Evolutionary conservation across 2,797 vertebrate genomes (phyloP), one percentile per base, ranked within the genome.

Genomic region (Myotis vivesi): DNA sequence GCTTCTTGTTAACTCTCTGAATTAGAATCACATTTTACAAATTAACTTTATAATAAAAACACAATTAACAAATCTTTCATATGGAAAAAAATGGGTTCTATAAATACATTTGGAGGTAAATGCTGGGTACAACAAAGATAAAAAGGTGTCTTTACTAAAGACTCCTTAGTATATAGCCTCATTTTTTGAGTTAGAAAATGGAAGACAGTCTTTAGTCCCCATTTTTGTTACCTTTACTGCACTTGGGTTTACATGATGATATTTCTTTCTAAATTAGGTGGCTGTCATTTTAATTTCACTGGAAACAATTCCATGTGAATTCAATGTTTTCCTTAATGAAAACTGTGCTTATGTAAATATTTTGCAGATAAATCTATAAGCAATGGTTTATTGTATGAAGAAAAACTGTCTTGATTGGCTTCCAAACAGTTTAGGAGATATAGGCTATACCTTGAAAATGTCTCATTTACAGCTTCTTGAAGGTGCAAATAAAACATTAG

Each of bases 281-380:
- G 95, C 44, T 44, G 25, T 62, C 20, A 59, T 71, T 77, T 86
- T 75, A 73, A 71, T 92, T 82, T 73, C 36, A 68, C 1, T 71
- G 51, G 13, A 84, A 90, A 94, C 69, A 92, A 89, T 36, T 53
- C 16, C 16, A 68, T n/a, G 17, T 72, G 51, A 73, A 68, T 16
- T 85, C 13, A 82, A 28, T 33, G 30, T 66, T 92, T 85, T 87
- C 85, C 38, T 86, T 92, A 87, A 68, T 15, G 44, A 88, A 68
- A 82, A 64, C 25, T 51, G 25, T 33, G 22, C 17, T 90, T n/a
- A 33, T 13, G 1, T 53, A 86, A 87, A 53, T 30, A 53, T 44
- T 94, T 25, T 85, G 28, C 49, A 95, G 55, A 46, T 82, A 79
- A 77, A 73, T 95, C 72, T 94, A 66, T 92, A 94, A 49, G n/a